Percentiles rank a stretch among this genome's conserved stretches.
phyloP scores from a whole-genome alignment of 1,140 invertebrate genomes.

The Prorops nasuta region DNA sequence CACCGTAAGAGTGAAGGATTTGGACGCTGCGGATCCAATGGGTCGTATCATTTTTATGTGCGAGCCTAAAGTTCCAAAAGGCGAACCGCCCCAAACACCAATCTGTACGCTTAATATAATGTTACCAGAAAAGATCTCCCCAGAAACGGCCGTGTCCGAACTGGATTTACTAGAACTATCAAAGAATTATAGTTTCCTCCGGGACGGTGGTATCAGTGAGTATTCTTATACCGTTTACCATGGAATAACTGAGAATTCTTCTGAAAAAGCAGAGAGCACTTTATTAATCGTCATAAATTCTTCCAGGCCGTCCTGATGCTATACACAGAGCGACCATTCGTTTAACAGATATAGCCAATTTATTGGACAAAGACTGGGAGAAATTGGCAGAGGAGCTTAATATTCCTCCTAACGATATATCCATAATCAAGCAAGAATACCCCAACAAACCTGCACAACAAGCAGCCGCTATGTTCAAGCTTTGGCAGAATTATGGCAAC shows the following conservation, averaged over 20 bases:
- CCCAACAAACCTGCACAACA: constrained; percentile 83
- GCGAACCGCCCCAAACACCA: constrained; percentile 81
- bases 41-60: constrained; percentile 93
- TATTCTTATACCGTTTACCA: constrained; percentile 10
- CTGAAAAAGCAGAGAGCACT: neutral
- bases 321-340: constrained; percentile 78
- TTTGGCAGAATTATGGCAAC: constrained; percentile 77
- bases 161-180: constrained; percentile 68
- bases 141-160: constrained; percentile 68
- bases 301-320: constrained; percentile 62
- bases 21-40: constrained; percentile 65
- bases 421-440: constrained; percentile 83
- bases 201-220: constrained; percentile 60
- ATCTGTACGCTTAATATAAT: constrained; percentile 89
- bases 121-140: constrained; percentile 75
- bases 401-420: constrained; percentile 81
- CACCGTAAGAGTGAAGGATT: constrained; percentile 81
- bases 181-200: constrained; percentile 66
- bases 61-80: constrained; percentile 82
- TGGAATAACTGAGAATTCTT: neutral
- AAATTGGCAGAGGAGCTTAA: constrained; percentile 81
- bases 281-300: neutral
- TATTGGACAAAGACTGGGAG: constrained; percentile 90
- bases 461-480: constrained; percentile 88
- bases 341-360: constrained; percentile 88